These are phyloP conservation scores for Punctoribates punctum DNA, from an alignment of 2,888 invertebrate species.

Conservation along the genomic window DNA sequence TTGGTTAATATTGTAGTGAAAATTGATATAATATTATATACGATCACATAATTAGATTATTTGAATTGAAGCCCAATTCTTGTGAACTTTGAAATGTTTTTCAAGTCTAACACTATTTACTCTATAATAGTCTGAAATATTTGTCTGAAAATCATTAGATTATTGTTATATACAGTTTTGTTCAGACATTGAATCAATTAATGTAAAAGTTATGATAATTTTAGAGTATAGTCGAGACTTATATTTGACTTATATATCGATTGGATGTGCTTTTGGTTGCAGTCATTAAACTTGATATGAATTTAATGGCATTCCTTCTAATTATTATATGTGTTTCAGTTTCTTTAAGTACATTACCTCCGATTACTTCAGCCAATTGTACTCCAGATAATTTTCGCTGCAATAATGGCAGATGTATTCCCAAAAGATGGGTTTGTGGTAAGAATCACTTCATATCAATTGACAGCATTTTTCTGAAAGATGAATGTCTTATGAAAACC, in stretches of 20 bases:
- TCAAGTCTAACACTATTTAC: too few species aligned
- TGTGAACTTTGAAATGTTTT: too few species aligned
- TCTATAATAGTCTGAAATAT: too few species aligned
- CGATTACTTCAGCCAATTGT: slow-evolving; percentile 43
- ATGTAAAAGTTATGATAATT: too few species aligned
- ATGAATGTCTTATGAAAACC: slow-evolving; percentile 49
- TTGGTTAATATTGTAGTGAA: too few species aligned
- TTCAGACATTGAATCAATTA: too few species aligned
- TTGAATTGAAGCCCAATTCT: too few species aligned
- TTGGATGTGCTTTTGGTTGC: neutral
- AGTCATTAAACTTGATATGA: neutral
- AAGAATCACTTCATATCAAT: neutral
- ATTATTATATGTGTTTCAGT: neutral
- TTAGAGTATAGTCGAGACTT: too few species aligned
- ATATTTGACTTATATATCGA: neutral
- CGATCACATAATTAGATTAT: too few species aligned
- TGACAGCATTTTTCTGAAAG: neutral
- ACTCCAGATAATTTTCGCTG: slow-evolving; percentile 48
- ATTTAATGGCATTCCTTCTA: neutral
- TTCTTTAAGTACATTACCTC: slow-evolving; percentile 21
- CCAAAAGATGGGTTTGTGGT: slow-evolving; percentile 75
- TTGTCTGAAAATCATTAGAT: too few species aligned
- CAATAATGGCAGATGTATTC: slow-evolving; percentile 63
- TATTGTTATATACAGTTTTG: too few species aligned
- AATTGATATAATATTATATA: too few species aligned